Percentiles rank a stretch among this genome's conserved stretches.
Conservation (phyloP, 2,113 vertebrate genomes). For the Thymallus thymallus region DNA sequence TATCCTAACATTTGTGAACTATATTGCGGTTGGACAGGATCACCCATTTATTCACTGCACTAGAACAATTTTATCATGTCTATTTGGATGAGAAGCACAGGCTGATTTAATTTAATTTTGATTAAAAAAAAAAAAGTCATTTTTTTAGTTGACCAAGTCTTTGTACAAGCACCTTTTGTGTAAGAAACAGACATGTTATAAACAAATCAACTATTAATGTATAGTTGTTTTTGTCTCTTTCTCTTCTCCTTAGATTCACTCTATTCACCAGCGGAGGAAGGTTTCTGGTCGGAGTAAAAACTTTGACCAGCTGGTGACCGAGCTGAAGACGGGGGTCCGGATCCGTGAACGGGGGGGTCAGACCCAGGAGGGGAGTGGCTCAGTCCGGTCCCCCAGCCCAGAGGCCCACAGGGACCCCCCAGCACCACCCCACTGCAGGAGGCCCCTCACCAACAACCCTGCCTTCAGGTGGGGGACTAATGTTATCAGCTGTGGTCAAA, state of each 20-base stretch:
- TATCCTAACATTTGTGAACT: no score
- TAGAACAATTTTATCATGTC: no score
- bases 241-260: conserved; percentile 80
- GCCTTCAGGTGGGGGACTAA: conserved; percentile 74
- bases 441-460: conserved; percentile 76
- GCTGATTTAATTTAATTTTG: no score
- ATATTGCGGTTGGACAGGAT: no score
- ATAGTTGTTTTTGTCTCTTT: neutral
- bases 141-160: no score
- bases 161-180: no score
- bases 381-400: conserved; percentile 59
- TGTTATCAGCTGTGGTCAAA: neutral
- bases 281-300: conserved; percentile 87
- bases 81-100: no score
- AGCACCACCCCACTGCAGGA: conserved; percentile 67
- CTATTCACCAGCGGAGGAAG: conserved; percentile 88
- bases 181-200: no score
- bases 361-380: conserved; percentile 61
- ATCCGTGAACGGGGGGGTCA: conserved; percentile 79
- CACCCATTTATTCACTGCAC: no score
- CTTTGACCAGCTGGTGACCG: conserved; percentile 89
- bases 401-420: conserved; percentile 57
- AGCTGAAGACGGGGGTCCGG: conserved; percentile 82
- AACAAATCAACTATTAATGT: no score
- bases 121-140: no score